Conservation (phyloP, 2,888 invertebrate genomes). For the Ophioninae sp. region DNA sequence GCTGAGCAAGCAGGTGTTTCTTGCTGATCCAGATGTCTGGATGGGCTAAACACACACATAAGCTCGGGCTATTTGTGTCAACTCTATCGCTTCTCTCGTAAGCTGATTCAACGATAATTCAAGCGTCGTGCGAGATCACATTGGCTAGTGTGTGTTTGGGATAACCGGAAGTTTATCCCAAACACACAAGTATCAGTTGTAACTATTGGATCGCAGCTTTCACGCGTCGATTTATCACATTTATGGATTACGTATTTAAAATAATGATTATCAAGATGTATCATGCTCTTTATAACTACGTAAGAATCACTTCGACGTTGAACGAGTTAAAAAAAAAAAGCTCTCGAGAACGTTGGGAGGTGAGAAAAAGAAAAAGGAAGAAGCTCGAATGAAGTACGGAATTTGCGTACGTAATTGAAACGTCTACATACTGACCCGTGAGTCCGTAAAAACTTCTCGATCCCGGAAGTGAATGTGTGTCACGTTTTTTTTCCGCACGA, state of each 20-base stretch:
- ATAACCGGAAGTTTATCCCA: too few species aligned
- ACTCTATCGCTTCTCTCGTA: slow-evolving; percentile 30
- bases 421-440: neutral
- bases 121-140: slow-evolving; percentile 4
- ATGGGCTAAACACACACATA: neutral
- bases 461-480: slow-evolving; percentile 26
- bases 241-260: too few species aligned
- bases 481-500: slow-evolving; percentile 42
- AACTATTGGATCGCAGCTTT: too few species aligned
- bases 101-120: slow-evolving; percentile 46
- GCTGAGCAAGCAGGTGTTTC: slow-evolving; percentile 32
- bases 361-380: neutral
- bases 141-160: too few species aligned
- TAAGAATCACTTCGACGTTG: too few species aligned
- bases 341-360: neutral
- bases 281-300: too few species aligned
- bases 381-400: neutral
- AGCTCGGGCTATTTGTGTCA: neutral
- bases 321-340: neutral
- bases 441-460: slow-evolving; percentile 19
- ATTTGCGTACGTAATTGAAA: slow-evolving; percentile 1
- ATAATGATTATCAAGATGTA: too few species aligned
- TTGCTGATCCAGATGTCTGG: slow-evolving; percentile 50
- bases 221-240: too few species aligned
- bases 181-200: too few species aligned